Percentiles rank a stretch among this genome's conserved stretches.
Evolutionary conservation across 2,113 vertebrate species (phyloP).

Genomic region (Otus sunia): DNA sequence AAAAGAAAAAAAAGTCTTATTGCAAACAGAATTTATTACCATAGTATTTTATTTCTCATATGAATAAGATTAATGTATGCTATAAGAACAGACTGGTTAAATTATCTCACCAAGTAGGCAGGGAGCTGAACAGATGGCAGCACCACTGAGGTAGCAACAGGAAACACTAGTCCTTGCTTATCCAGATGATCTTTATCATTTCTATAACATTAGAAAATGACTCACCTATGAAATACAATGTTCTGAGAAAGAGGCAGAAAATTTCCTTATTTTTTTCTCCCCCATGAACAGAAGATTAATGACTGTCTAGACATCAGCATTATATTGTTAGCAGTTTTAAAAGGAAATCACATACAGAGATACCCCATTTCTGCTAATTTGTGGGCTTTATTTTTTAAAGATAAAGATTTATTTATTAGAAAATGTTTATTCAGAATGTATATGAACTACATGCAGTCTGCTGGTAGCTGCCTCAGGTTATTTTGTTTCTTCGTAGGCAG

Average conservation of each 20-base stretch:
- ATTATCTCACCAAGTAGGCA: neutral
- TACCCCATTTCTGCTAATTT: neutral
- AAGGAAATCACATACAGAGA: neutral
- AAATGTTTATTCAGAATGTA: neutral
- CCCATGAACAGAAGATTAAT: neutral
- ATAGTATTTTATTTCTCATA: neutral
- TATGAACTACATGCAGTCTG: accelerated
- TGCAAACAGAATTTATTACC: neutral
- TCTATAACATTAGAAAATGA: neutral
- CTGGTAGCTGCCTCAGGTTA: neutral
- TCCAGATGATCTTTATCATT: neutral
- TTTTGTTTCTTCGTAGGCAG: neutral
- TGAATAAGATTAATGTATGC: neutral
- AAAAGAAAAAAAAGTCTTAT: neutral
- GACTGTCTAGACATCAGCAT: neutral
- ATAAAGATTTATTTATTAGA: neutral
- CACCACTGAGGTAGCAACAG: neutral
- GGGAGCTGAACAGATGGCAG: constrained; percentile 46
- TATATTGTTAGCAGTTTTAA: neutral
- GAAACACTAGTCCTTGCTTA: neutral
- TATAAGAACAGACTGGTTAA: neutral
- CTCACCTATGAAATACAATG: neutral
- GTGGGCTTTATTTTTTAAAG: neutral
- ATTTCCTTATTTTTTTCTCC: neutral
- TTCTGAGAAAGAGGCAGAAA: neutral